Conservation (phyloP, 1,140 invertebrate genomes). For the Atta cephalotes region DNA sequence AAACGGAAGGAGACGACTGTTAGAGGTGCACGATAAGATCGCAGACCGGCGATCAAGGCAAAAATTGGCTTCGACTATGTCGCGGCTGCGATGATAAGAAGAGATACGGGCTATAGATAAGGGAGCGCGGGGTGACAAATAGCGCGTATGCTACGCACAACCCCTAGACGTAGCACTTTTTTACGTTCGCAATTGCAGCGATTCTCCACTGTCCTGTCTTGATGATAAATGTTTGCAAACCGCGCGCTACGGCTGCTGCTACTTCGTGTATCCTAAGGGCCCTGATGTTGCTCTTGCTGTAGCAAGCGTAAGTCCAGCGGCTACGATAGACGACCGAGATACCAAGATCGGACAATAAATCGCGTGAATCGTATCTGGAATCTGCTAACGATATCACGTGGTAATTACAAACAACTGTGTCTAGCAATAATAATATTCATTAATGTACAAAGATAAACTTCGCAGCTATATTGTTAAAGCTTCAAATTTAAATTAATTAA, state of each 20-base stretch:
- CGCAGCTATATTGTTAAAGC: not conserved
- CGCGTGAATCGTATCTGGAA: conserved; percentile 34
- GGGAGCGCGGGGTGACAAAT: conserved; percentile 73
- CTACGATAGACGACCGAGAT: conserved; percentile 52
- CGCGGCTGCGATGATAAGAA: conserved; percentile 69
- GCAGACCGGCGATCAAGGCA: conserved; percentile 62
- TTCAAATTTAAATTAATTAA: no score
- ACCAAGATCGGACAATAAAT: conserved; percentile 58
- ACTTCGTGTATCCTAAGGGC: conserved; percentile 8
- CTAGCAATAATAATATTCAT: not conserved
- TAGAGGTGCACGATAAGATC: conserved; percentile 67
- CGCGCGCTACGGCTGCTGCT: conserved; percentile 34
- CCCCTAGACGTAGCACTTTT: conserved; percentile 61
- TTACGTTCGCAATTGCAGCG: conserved; percentile 67
- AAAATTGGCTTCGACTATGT: conserved; percentile 62
- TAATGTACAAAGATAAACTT: not conserved
- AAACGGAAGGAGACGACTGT: conserved; percentile 67
- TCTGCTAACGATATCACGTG: conserved; percentile 28
- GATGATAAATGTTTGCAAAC: conserved; percentile 72
- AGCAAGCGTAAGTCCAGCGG: not conserved
- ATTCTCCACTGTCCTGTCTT: conserved; percentile 76
- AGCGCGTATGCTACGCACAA: conserved; percentile 73
- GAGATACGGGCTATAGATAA: conserved; percentile 72
- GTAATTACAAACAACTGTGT: conserved; percentile 30
- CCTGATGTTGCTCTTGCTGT: conserved; percentile 25